Evolutionary conservation across 1,140 invertebrate species (phyloP).

Genomic region (Pseudomyrmex cubaensis): DNA sequence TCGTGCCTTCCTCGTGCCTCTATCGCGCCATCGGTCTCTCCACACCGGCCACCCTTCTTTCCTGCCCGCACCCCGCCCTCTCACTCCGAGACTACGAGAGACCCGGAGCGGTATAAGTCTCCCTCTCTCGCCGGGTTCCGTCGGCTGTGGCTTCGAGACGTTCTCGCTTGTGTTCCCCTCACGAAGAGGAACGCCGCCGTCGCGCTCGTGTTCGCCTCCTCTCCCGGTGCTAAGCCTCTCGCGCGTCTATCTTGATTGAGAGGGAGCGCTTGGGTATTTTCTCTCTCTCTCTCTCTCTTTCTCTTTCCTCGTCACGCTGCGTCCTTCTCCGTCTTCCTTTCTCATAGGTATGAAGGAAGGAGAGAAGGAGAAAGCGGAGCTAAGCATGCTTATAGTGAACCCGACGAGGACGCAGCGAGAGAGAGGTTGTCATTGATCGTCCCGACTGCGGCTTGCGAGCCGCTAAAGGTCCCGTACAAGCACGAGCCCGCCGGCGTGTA

Average conservation of each 20-base stretch:
- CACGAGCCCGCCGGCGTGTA: conserved; percentile 78
- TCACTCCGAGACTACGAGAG: conserved; percentile 56
- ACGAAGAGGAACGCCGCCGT: conserved; percentile 80
- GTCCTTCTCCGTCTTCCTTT: neutral
- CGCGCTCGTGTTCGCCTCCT: conserved; percentile 78
- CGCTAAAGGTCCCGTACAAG: conserved; percentile 85
- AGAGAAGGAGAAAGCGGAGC: conserved; percentile 64
- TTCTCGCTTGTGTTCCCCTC: conserved; percentile 64
- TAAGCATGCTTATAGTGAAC: conserved; percentile 70
- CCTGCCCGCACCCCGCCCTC: conserved; percentile 23
- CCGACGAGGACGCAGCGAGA: conserved; percentile 55
- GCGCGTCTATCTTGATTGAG: conserved; percentile 85
- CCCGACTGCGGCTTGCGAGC: conserved; percentile 82
- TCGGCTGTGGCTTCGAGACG: conserved; percentile 70
- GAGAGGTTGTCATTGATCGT: conserved; percentile 85
- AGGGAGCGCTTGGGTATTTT: conserved; percentile 69
- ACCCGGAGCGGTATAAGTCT: conserved; percentile 72
- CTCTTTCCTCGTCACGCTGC: neutral
- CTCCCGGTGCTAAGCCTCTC: conserved; percentile 82
- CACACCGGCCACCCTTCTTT: conserved; percentile 64
- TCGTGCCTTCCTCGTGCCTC: conserved; percentile 58
- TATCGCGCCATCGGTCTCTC: conserved; percentile 73
- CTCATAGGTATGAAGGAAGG: conserved; percentile 6
- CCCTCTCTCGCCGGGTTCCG: conserved; percentile 68
- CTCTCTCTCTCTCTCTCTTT: neutral